A percentile compares a stretch with the other conserved stretches of the same genome.
These are phyloP conservation scores for Ambastaia sidthimunki DNA, from an alignment of 2,797 vertebrate genomes.

Conservation along the genomic window DNA sequence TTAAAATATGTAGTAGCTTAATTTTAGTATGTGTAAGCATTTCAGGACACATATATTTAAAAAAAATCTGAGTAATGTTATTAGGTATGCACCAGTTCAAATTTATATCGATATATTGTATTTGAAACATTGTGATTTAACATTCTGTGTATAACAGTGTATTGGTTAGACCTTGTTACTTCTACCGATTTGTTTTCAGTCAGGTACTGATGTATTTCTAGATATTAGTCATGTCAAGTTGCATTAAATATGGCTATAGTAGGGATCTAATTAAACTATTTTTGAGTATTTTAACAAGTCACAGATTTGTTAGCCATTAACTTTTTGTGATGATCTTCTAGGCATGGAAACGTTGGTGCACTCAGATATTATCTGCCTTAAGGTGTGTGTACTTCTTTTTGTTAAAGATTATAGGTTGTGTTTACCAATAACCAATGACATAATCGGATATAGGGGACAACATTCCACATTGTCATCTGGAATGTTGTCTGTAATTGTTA, in stretches of 20 bases:
- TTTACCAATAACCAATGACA: background rate
- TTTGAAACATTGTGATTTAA: too few relatives aligned
- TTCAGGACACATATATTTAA: background rate
- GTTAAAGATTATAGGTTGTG: background rate
- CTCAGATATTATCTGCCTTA: conserved; percentile 96
- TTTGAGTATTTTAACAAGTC: background rate
- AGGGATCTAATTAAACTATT: background rate
- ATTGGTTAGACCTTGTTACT: background rate
- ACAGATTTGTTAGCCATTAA: background rate
- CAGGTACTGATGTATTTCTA: background rate
- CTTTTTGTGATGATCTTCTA: conserved; percentile 63
- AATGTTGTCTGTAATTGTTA: background rate
- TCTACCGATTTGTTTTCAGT: background rate
- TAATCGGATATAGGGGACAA: background rate
- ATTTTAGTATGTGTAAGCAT: background rate
- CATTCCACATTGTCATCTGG: background rate
- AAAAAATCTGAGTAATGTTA: background rate
- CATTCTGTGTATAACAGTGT: too few relatives aligned
- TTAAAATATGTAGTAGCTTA: background rate
- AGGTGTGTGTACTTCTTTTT: conserved; percentile 77
- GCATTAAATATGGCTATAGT: background rate
- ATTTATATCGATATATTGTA: background rate
- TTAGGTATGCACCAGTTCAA: background rate
- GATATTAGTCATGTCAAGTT: background rate
- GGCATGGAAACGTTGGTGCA: conserved; percentile 99